phyloP scores from a whole-genome alignment of 2,888 invertebrate species.

The Oscheius sp. region DNA sequence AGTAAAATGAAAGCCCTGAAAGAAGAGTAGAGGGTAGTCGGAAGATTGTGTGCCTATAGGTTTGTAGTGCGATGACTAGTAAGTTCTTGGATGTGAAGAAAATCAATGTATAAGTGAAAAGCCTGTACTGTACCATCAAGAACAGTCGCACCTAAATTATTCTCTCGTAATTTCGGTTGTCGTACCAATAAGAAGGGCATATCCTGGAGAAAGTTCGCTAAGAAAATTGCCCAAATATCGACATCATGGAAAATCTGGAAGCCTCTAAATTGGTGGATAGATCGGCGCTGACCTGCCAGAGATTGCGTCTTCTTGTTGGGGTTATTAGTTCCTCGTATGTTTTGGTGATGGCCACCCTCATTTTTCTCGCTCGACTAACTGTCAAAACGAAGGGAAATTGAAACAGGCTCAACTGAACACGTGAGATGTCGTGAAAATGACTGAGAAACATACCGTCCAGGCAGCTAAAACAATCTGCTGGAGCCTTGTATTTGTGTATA shows the following conservation, averaged over 20 bases:
- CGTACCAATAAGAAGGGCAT: conserved; percentile 75
- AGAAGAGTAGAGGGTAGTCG: background rate
- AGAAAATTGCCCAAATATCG: conserved; percentile 75
- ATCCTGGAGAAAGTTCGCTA: conserved; percentile 75
- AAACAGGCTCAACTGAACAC: conserved; percentile 82
- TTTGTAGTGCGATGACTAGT: conserved; percentile 83
- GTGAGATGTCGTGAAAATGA: background rate
- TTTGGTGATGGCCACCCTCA: conserved; percentile 72
- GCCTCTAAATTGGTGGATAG: background rate
- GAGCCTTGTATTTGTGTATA: conserved; percentile 77
- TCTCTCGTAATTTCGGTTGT: conserved; percentile 77
- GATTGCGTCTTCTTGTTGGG: conserved; percentile 32
- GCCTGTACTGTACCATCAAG: conserved; percentile 87
- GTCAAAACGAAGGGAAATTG: conserved; percentile 94
- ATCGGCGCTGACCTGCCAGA: conserved; percentile 43
- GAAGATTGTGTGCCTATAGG: conserved; percentile 54
- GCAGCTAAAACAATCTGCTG: conserved; percentile 84
- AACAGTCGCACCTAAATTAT: conserved; percentile 78
- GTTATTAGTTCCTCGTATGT: conserved; percentile 52
- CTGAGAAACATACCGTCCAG: conserved; percentile 65
- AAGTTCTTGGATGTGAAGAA: conserved; percentile 94
- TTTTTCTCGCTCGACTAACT: conserved; percentile 79
- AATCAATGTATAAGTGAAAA: conserved; percentile 93
- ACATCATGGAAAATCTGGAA: conserved; percentile 68
- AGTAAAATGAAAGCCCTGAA: conserved; percentile 54